These are phyloP conservation scores for Trachelipus rathkii DNA, from an alignment of 1,140 invertebrate species.

Conservation along the genomic window DNA sequence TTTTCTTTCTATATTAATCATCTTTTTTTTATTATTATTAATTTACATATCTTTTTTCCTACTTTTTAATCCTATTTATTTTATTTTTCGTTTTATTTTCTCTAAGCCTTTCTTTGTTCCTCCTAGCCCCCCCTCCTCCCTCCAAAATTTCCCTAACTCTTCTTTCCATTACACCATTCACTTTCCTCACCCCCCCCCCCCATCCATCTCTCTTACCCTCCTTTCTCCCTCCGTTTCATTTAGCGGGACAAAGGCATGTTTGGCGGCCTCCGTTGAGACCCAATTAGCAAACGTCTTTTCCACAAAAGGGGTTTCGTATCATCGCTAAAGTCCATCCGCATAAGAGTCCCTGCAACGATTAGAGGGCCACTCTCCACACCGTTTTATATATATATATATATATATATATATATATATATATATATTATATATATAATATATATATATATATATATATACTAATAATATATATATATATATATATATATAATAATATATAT, in stretches of 20 bases:
- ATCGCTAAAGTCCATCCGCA: background rate
- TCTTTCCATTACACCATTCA: background rate
- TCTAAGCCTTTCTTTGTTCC: background rate
- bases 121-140: background rate
- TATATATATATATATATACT: slow-evolving; percentile 19
- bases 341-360: background rate
- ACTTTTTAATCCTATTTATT: too few species aligned
- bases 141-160: background rate
- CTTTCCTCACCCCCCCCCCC: background rate
- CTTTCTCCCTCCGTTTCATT: background rate
- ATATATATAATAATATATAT: background rate
- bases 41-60: too few species aligned
- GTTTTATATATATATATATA: background rate
- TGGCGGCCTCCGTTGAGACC: background rate
- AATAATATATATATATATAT: slow-evolving; percentile 22
- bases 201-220: background rate
- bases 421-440: slow-evolving; percentile 8
- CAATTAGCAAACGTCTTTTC: slow-evolving; percentile 10
- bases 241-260: background rate
- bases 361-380: background rate
- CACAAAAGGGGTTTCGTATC: background rate
- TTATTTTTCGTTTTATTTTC: too few species aligned
- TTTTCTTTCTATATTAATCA: too few species aligned
- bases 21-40: too few species aligned
- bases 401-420: slow-evolving; percentile 24